Percentiles rank a stretch among this genome's conserved stretches.
These are phyloP conservation scores for Amphiura filiformis DNA, from an alignment of 35 echinoderm and acorn worm species.

Conservation along the genomic window DNA sequence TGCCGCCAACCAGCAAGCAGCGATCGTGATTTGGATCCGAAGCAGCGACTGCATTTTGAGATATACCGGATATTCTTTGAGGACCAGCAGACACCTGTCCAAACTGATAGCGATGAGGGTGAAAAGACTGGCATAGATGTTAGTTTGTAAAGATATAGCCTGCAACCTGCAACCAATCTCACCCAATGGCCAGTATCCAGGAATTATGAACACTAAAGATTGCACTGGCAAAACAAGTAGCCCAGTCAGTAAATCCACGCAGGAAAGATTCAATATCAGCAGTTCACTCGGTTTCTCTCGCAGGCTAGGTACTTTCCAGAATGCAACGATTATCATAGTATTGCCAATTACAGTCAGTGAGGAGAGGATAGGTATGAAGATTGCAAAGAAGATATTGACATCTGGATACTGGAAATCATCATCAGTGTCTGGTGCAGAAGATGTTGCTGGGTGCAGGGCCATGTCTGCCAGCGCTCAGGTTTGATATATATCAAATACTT, in stretches of 20 bases:
- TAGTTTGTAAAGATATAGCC: neutral
- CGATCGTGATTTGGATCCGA: neutral
- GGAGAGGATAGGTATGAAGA: neutral
- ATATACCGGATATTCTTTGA: slow-evolving; percentile 22
- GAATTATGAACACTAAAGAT: neutral
- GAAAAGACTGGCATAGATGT: neutral
- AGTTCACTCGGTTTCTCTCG: slow-evolving; percentile 15
- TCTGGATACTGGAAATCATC: neutral
- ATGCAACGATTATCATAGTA: neutral
- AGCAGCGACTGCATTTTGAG: slow-evolving; percentile 14
- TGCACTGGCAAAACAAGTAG: neutral
- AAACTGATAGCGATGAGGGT: slow-evolving; percentile 22
- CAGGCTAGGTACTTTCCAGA: neutral
- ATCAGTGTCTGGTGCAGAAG: no score
- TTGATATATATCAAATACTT: no score
- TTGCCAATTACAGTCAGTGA: neutral
- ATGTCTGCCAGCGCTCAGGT: no score
- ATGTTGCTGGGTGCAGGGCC: no score
- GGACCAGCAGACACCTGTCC: slow-evolving; percentile 18
- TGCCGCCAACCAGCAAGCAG: neutral
- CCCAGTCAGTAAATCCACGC: neutral
- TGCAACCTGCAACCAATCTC: neutral
- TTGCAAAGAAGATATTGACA: neutral
- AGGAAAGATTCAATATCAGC: slow-evolving; percentile 22
- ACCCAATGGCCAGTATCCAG: slow-evolving; percentile 25